A percentile compares a stretch with the other conserved stretches of the same genome.
Evolutionary conservation across 35 echinoderm and acorn worm genomes (phyloP).

Genomic region (Apostichopus japonicus): DNA sequence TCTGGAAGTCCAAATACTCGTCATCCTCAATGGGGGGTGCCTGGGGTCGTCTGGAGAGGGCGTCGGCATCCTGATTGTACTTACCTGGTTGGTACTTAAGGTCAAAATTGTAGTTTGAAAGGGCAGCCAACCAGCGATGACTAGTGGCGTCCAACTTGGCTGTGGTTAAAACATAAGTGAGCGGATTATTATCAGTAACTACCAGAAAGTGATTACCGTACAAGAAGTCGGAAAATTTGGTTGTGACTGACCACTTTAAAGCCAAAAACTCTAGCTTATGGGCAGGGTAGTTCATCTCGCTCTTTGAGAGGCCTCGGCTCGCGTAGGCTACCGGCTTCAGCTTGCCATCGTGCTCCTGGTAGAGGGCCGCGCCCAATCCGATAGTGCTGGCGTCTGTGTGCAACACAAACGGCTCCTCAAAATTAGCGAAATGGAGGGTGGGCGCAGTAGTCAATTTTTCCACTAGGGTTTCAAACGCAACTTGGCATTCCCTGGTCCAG

Average conservation of each 20-base stretch:
- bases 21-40: constrained; percentile 32
- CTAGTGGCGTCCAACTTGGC: constrained; percentile 50
- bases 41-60: constrained; percentile 46
- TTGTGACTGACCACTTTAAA: constrained; percentile 62
- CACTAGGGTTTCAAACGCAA: constrained; percentile 42
- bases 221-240: constrained; percentile 54
- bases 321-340: constrained; percentile 66
- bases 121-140: neutral
- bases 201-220: constrained; percentile 44
- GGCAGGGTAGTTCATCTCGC: constrained; percentile 58
- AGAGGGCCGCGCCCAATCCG: constrained; percentile 73
- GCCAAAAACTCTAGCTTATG: constrained; percentile 69
- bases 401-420: constrained; percentile 67
- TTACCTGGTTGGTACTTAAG: neutral
- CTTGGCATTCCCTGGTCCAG: constrained; percentile 53
- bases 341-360: constrained; percentile 70
- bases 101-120: neutral
- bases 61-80: constrained; percentile 64
- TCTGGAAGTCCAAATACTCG: constrained; percentile 35
- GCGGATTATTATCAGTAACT: constrained; percentile 46
- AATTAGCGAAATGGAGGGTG: constrained; percentile 66
- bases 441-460: constrained; percentile 17
- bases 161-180: constrained; percentile 46
- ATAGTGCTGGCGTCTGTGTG: constrained; percentile 73
- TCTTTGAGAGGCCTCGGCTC: constrained; percentile 36